Conservation (phyloP, 2,888 invertebrate genomes). For the Tuta absoluta region DNA sequence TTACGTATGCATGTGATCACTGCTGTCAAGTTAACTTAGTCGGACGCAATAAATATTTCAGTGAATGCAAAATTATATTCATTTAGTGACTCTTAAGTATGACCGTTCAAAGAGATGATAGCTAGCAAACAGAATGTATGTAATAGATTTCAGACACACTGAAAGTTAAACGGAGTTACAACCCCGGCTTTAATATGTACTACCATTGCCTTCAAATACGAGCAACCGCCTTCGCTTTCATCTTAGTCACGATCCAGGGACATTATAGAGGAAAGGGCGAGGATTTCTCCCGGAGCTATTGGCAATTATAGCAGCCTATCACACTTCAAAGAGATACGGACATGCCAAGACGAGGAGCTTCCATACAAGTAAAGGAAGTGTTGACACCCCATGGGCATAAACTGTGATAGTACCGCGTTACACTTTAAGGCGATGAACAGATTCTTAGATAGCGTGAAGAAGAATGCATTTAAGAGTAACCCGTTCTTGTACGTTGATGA, state of each 20-base stretch:
- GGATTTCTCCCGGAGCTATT: constrained; percentile 67
- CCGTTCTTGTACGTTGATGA: background rate
- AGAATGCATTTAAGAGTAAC: background rate
- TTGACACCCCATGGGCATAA: constrained; percentile 29
- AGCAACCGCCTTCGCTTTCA: background rate
- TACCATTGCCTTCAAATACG: background rate
- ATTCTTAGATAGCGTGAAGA: background rate
- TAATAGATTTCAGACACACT: too few relatives aligned
- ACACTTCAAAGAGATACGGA: constrained; percentile 64
- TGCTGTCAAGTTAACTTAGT: too few relatives aligned
- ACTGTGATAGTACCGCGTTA: constrained; percentile 11
- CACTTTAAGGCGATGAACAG: background rate
- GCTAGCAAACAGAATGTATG: too few relatives aligned
- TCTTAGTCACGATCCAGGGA: constrained; percentile 33
- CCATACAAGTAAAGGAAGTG: constrained; percentile 44
- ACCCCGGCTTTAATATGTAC: background rate
- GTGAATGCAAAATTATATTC: too few relatives aligned
- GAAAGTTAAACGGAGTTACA: too few relatives aligned
- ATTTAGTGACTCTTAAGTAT: too few relatives aligned
- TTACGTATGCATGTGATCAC: too few relatives aligned
- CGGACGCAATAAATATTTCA: too few relatives aligned
- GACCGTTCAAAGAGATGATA: too few relatives aligned
- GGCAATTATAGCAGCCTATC: constrained; percentile 71
- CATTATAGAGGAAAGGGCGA: constrained; percentile 36
- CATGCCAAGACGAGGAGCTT: constrained; percentile 44